Evolutionary conservation across 1,140 invertebrate genomes (phyloP).

Genomic region (Neelides sp.): DNA sequence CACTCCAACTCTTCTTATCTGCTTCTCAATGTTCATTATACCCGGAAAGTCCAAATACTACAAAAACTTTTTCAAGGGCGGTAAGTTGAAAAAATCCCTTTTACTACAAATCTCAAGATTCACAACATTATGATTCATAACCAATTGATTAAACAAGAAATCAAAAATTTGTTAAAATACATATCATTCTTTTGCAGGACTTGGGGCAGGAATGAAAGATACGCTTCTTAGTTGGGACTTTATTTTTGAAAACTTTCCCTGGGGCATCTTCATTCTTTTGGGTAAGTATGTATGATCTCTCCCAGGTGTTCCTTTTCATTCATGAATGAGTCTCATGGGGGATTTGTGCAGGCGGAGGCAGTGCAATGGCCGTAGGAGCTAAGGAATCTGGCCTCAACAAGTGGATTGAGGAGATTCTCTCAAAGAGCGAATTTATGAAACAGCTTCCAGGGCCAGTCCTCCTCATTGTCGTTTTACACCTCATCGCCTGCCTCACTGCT

Average conservation of each 20-base stretch:
- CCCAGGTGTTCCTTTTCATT: not conserved
- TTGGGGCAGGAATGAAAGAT: slow-evolving; percentile 24
- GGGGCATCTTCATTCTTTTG: slow-evolving; percentile 41
- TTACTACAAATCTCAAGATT: not conserved
- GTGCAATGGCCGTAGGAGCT: slow-evolving; percentile 71
- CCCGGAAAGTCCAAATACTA: slow-evolving; percentile 22
- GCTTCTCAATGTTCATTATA: slow-evolving; percentile 22
- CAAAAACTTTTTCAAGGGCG: slow-evolving; percentile 14
- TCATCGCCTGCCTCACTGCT: slow-evolving; percentile 53
- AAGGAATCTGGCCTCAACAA: slow-evolving; percentile 60
- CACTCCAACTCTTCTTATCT: slow-evolving; percentile 24
- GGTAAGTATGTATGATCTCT: slow-evolving; percentile 7
- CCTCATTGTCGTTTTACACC: slow-evolving; percentile 36
- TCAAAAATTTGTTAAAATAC: slow-evolving; percentile 1
- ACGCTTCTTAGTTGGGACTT: slow-evolving; percentile 63
- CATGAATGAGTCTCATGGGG: no score
- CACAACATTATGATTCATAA: not conserved
- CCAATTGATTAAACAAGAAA: slow-evolving; percentile 1
- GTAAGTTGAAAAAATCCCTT: slow-evolving; percentile 2
- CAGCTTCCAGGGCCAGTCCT: slow-evolving; percentile 32
- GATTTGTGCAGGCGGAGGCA: slow-evolving; percentile 53
- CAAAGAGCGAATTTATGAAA: slow-evolving; percentile 34
- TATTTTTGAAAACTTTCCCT: slow-evolving; percentile 61
- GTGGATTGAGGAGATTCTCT: slow-evolving; percentile 50
- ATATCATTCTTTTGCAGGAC: slow-evolving; percentile 10